Percentiles rank a stretch among this genome's conserved stretches.
Evolutionary conservation across 2,113 vertebrate genomes (phyloP).

Genomic region (Tenebrosternarchus preto): DNA sequence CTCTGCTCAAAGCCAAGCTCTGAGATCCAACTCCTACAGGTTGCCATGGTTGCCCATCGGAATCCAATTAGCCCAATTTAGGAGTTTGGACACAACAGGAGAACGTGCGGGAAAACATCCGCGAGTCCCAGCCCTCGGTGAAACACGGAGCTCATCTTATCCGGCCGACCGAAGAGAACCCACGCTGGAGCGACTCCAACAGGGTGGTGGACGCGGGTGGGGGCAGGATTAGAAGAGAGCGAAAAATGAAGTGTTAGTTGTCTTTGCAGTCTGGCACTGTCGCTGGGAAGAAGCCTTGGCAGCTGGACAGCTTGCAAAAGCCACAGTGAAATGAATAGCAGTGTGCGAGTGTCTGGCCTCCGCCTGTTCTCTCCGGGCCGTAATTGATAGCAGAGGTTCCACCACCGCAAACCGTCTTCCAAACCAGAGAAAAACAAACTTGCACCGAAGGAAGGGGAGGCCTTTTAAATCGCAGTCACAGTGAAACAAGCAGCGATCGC

Average conservation of each 20-base stretch:
- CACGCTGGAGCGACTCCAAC: constrained; percentile 62
- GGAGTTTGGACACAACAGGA: constrained; percentile 44
- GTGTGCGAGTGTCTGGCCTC: constrained; percentile 48
- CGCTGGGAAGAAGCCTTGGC: constrained; percentile 59
- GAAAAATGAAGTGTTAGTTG: constrained; percentile 53
- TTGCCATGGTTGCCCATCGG: constrained; percentile 40
- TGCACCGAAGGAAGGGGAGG: neutral
- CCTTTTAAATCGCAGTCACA: neutral
- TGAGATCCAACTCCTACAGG: constrained; percentile 44
- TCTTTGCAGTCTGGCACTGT: constrained; percentile 59
- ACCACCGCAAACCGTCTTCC: constrained; percentile 16
- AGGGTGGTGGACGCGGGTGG: constrained; percentile 28
- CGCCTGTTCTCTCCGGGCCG: neutral
- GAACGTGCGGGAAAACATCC: constrained; percentile 36
- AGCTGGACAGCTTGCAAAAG: constrained; percentile 31
- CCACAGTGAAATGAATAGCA: constrained; percentile 53
- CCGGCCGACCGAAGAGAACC: constrained; percentile 58
- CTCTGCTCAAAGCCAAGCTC: constrained; percentile 23
- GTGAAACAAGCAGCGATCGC: constrained; percentile 14
- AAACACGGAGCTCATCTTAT: constrained; percentile 54
- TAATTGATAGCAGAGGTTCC: constrained; percentile 42
- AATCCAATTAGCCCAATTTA: constrained; percentile 68
- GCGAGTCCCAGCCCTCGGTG: constrained; percentile 10
- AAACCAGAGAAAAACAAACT: constrained; percentile 9
- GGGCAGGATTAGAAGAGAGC: constrained; percentile 33